Conservation (phyloP, 2,888 invertebrate species). For the Polyommatus iphigenia region DNA sequence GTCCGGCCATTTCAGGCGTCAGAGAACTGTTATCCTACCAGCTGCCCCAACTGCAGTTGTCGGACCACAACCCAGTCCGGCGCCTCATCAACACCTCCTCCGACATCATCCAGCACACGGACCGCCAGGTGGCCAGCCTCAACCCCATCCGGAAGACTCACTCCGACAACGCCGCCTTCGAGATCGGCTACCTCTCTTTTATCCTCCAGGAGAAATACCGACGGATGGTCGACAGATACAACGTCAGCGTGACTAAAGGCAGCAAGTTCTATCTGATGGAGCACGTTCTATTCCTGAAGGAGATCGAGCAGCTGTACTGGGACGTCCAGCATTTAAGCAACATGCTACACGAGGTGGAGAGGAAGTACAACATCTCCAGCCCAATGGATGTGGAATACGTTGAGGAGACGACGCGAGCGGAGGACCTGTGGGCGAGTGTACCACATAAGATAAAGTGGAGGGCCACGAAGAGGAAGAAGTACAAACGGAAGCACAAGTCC, state of each 20-base stretch:
- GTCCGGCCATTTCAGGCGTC: constrained; percentile 1
- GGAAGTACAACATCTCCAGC: constrained; percentile 43
- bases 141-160: constrained; percentile 34
- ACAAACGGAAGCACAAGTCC: neutral
- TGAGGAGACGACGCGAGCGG: neutral
- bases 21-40: neutral
- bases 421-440: neutral
- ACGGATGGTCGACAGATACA: constrained; percentile 52
- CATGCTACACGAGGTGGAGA: constrained; percentile 51
- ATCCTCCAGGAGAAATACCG: constrained; percentile 50
- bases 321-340: constrained; percentile 47
- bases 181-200: constrained; percentile 42
- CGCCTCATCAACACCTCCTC: constrained; percentile 36
- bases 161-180: constrained; percentile 37
- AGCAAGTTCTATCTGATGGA: constrained; percentile 37
- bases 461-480: constrained; percentile 15
- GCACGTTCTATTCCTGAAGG: constrained; percentile 39
- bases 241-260: constrained; percentile 33
- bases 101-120: constrained; percentile 40
- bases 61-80: constrained; percentile 30
- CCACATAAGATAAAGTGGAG: neutral
- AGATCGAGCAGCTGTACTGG: constrained; percentile 45
- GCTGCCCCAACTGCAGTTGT: neutral
- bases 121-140: constrained; percentile 29
- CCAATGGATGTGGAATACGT: constrained; percentile 32